phyloP scores from a whole-genome alignment of 2,888 invertebrate species.

The Romanomermis culicivorax region DNA sequence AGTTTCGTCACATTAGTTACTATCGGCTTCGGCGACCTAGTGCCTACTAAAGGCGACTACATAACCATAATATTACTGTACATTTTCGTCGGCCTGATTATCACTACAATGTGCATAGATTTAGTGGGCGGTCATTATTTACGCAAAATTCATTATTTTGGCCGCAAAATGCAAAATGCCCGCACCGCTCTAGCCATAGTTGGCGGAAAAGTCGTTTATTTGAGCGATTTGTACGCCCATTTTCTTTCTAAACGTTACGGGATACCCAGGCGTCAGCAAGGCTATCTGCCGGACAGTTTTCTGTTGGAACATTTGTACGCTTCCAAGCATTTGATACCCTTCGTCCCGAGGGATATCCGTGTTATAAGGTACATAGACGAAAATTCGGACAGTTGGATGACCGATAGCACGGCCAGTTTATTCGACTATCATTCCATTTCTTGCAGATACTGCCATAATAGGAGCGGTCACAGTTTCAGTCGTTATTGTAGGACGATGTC shows the following conservation, averaged over 20 bases:
- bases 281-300: constrained; percentile 12
- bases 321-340: constrained; percentile 28
- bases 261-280: not conserved
- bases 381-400: constrained; percentile 4
- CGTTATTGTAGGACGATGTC: not conserved
- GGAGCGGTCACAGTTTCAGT: not conserved
- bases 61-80: constrained; percentile 27
- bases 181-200: constrained; percentile 26
- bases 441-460: constrained; percentile 24
- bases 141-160: constrained; percentile 28
- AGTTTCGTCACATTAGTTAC: constrained; percentile 30
- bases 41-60: constrained; percentile 23
- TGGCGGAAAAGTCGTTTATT: constrained; percentile 28
- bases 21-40: constrained; percentile 28
- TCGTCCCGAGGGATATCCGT: constrained; percentile 27
- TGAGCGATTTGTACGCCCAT: constrained; percentile 27
- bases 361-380: constrained; percentile 19
- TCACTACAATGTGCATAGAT: constrained; percentile 29
- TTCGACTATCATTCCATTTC: constrained; percentile 14
- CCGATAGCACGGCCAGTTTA: not conserved
- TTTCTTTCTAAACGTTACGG: constrained; percentile 22
- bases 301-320: constrained; percentile 28
- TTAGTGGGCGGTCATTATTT: constrained; percentile 29
- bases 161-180: constrained; percentile 27
- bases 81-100: constrained; percentile 26